Conservation (phyloP, 1,140 invertebrate species). For the Megalonaias nervosa region DNA sequence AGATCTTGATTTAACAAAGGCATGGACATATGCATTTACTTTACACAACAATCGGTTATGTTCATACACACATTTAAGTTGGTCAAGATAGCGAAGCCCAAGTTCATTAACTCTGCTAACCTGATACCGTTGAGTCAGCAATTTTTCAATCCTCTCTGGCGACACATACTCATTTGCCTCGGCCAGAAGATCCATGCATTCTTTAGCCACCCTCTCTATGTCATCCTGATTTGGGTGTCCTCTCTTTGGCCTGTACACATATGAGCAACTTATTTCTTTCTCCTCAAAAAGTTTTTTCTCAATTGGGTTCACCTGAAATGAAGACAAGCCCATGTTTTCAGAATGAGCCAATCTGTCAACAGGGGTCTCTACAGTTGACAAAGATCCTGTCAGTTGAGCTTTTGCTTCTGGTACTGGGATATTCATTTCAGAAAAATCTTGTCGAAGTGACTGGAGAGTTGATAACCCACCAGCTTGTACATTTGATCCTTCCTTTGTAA, state of each 20-base stretch:
- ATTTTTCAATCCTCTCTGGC: constrained; percentile 45
- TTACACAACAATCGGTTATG: constrained; percentile 48
- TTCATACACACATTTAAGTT: constrained; percentile 49
- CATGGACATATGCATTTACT: constrained; percentile 64
- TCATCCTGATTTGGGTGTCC: constrained; percentile 35
- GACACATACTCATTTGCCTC: constrained; percentile 57
- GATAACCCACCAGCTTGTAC: no score
- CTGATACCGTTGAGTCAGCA: constrained; percentile 50
- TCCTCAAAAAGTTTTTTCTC: constrained; percentile 34
- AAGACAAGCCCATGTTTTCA: neutral
- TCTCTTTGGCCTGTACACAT: constrained; percentile 27
- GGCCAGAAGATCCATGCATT: constrained; percentile 59
- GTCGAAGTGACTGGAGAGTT: no score
- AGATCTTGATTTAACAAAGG: constrained; percentile 55
- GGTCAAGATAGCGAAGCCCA: constrained; percentile 37
- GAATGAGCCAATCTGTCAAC: neutral
- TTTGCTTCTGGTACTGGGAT: neutral
- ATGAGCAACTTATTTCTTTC: constrained; percentile 43
- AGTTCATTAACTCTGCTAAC: constrained; percentile 32
- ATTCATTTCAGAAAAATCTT: neutral
- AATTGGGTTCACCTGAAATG: constrained; percentile 16
- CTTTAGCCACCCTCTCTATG: constrained; percentile 47
- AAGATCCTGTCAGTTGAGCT: neutral
- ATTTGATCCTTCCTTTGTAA: no score
- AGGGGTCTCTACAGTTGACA: neutral